Base-by-base conservation (phyloP, 2,113 vertebrate genomes). In the Pelmatolapia mariae region DNA sequence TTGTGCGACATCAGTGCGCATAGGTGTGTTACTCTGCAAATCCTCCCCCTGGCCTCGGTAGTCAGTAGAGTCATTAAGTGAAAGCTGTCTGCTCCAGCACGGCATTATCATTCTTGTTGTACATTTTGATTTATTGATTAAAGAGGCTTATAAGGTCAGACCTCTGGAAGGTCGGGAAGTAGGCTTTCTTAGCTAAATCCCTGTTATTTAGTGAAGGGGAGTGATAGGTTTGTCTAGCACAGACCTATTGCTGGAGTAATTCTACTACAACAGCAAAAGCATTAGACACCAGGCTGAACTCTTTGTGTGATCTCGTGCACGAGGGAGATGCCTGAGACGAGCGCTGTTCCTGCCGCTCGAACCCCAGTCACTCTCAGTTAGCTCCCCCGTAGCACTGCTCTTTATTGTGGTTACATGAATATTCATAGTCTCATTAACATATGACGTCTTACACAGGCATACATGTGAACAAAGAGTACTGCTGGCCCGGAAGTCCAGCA, bases 101-200 rank as follows among this genome's bases (percentile, higher is more conserved):
- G 31, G 82, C 87, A 84, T 92, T 89, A 92, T 92, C 84, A 87
- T 86, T 92, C 87, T 89, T 92, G 86, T 91, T 91, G 89, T 89
- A 91, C 86, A 78, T 91, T 38, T 90, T 87, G 86, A 91, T 92
- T 87, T 92, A 93, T 93, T 90, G 90, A 93, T 93, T 87, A 31
- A 85, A 89, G 66, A 82, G 73, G 89, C 87, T 91, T 86, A 57
- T 59, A 82, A 87, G 83, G 88, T 91, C 87, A 87, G 73, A 89
- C 66, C 80, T 89, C 38, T 54, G n/a, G 24, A 83, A 90, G 91
- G 91, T 84, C 50, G 84, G 79, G 33, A 88, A 81, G 80, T 90
- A 68, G 66, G 79, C 80, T 84, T 73, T 63, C 66, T 89, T 61
- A 56, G 71, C 9, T 82, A 80, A 90, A 92, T 76, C 80, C 38